Evolutionary conservation across 1,140 invertebrate genomes (phyloP), one percentile per base, ranked within the genome.

Genomic region (Drosophila repletoides): DNA sequence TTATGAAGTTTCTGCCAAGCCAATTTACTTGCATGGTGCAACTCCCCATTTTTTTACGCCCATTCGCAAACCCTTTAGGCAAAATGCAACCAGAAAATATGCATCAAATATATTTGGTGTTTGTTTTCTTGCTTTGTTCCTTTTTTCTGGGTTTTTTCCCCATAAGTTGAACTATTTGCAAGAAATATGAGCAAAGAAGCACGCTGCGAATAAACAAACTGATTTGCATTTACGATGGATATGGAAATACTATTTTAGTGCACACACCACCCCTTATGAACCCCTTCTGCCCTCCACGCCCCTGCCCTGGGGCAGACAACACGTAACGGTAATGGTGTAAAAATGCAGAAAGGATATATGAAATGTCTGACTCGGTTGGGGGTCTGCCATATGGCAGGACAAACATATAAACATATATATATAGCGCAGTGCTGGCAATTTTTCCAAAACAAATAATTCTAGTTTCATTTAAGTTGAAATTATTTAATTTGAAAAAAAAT

Each of bases 141-240:
- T 28, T 26, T 45, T 55, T 55, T 43, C 36, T 46, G 34, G 43
- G 28, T 41, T 38, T 29, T 52, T 41, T 29, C 51, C 49, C 40
- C 55, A 77, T 72, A 77, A 81, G 68, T 81, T 74, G 83, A 84
- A 77, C 79, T 84, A 79, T 84, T 86, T 71, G 80, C 29, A 63
- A 81, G 60, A 80, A 81, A 75, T 67, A 80, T 58, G 34, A 55
- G 52, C 29, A 28, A 58, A 36, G 53, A 24, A 70, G 67, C 26
- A 38, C 52, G 63, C 36, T 29, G 77, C 45, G 34, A 73, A 81
- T 80, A 84, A 86, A 66, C 80, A 84, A 86, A 86, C 80, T 84
- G 80, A 84, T 84, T 84, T 84, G 80, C 80, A 84, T 84, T 84
- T 84, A n/a, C n/a, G n/a, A n/a, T n/a, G n/a, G n/a, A n/a, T n/a